Evolutionary conservation across 2,797 vertebrate genomes (phyloP).

Genomic region (Lemur catta): DNA sequence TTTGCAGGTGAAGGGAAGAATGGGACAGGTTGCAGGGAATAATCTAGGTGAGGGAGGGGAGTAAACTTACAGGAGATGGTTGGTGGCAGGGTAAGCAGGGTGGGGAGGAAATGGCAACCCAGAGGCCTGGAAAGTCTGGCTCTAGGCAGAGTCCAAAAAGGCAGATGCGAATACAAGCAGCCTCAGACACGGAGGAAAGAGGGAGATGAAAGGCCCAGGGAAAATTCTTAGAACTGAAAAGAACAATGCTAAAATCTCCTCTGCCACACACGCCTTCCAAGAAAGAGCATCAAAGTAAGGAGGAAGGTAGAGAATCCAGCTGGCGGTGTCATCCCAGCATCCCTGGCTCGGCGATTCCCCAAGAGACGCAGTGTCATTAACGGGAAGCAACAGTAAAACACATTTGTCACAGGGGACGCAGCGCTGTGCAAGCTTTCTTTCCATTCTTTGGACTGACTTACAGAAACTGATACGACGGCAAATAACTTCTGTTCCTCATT

Average conservation of each 20-base stretch:
- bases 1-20: background rate
- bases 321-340: background rate
- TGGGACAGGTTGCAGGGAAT: background rate
- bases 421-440: background rate
- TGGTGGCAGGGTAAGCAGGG: background rate
- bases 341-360: background rate
- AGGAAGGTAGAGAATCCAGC: background rate
- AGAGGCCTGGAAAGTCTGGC: background rate
- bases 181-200: background rate
- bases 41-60: background rate
- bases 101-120: background rate
- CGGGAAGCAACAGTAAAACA: background rate
- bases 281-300: background rate
- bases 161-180: background rate
- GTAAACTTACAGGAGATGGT: accelerated
- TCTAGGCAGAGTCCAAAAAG: background rate
- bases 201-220: background rate
- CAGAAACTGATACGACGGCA: background rate
- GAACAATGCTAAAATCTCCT: background rate
- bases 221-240: background rate
- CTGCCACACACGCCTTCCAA: background rate
- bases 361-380: background rate
- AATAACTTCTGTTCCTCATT: background rate
- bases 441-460: background rate
- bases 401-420: background rate